These are phyloP conservation scores for Pomatostomus ruficeps DNA, from an alignment of 2,113 vertebrate genomes.

Conservation along the genomic window DNA sequence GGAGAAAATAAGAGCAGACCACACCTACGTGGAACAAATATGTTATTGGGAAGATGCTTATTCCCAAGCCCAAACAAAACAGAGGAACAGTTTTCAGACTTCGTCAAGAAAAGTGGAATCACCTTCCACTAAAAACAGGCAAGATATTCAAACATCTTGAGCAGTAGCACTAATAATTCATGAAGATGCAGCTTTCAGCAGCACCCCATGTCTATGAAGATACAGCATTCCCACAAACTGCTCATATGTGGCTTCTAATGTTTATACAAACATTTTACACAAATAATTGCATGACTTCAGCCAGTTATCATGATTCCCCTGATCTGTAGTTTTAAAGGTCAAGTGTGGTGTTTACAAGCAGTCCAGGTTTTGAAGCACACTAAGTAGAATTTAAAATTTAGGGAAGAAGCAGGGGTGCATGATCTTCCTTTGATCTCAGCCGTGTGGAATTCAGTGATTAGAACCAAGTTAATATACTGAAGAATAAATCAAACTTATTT, in stretches of 20 bases:
- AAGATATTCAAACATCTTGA: neutral
- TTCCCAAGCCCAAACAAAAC: neutral
- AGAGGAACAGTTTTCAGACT: neutral
- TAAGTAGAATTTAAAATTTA: slow-evolving; percentile 31
- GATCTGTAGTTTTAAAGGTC: slow-evolving; percentile 23
- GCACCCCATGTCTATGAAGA: neutral
- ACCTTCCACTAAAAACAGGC: neutral
- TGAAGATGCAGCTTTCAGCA: neutral
- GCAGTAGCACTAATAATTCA: neutral
- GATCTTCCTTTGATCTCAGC: slow-evolving; percentile 51
- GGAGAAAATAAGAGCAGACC: neutral
- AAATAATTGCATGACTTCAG: neutral
- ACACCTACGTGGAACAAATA: fast-evolving
- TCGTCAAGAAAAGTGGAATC: neutral
- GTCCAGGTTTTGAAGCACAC: neutral
- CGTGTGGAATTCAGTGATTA: slow-evolving; percentile 60
- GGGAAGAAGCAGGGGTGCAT: neutral
- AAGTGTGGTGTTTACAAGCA: neutral
- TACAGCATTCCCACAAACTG: neutral
- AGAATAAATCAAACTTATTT: slow-evolving; percentile 47
- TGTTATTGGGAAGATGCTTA: neutral
- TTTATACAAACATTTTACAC: neutral
- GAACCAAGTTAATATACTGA: slow-evolving; percentile 40
- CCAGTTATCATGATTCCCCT: neutral
- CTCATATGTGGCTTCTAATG: neutral